Conservation (phyloP, 2,797 vertebrate species). For the Discoglossus pictus region DNA sequence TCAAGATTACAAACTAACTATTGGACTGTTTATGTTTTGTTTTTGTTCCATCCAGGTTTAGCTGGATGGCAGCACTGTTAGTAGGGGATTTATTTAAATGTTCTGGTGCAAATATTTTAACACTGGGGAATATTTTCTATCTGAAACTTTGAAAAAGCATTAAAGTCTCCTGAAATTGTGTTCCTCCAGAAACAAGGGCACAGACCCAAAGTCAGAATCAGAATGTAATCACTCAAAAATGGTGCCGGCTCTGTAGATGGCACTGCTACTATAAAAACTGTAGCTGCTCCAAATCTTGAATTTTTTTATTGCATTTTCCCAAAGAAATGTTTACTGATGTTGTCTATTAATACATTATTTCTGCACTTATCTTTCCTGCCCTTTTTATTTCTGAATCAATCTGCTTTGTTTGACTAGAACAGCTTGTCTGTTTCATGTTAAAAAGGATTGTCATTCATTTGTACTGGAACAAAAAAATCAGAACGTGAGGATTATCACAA, state of each 20-base stretch:
- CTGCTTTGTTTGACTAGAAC: slow-evolving; percentile 44
- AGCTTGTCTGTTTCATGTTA: slow-evolving; percentile 29
- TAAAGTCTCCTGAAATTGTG: too few species aligned
- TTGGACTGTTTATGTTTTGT: too few species aligned
- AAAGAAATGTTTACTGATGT: slow-evolving; percentile 26
- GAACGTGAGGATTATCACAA: slow-evolving; percentile 27
- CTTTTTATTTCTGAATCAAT: slow-evolving; percentile 36
- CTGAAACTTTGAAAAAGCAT: too few species aligned
- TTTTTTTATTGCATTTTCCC: slow-evolving; percentile 5
- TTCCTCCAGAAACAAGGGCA: too few species aligned
- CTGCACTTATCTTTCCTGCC: neutral
- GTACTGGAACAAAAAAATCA: slow-evolving; percentile 26
- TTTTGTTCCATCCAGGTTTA: too few species aligned
- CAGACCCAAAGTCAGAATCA: too few species aligned
- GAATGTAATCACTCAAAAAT: slow-evolving; percentile 1
- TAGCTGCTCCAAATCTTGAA: too few species aligned
- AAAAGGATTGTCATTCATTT: slow-evolving; percentile 39
- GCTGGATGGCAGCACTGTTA: too few species aligned
- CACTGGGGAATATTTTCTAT: too few species aligned
- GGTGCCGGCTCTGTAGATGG: neutral
- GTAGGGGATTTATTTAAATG: too few species aligned
- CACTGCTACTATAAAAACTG: slow-evolving; percentile 4
- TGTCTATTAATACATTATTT: slow-evolving; percentile 28
- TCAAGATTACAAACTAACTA: too few species aligned
- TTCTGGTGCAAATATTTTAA: too few species aligned